Base-by-base conservation (phyloP, 2,113 vertebrate species). In the Chaetops frenatus region DNA sequence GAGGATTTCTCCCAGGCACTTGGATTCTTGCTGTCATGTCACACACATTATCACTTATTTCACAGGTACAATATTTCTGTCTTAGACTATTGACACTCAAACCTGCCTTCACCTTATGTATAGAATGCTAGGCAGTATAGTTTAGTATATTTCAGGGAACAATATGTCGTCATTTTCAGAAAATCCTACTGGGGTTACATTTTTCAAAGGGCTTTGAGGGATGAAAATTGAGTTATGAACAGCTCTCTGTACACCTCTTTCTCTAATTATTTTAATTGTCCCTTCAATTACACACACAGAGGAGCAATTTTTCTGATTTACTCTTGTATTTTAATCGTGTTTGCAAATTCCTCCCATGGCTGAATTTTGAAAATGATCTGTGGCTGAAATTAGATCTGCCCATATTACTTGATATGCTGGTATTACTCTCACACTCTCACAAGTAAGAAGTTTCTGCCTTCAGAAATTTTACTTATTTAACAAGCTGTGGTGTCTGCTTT, bases 261-360 rank as follows among this genome's bases (percentile, higher is more conserved):
- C 44, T 77, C n/a, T 91, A 87, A 91, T 85, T 90, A 90, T 80
- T 85, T 95, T 91, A 91, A 80, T 94, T 66, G 35, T 80, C 27
- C 66, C 50, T 73, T 42, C 42, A 95, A 90, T 93, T 92, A 90
- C 36, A 51, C 35, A 86, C 36, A 61, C 53, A 65, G 62, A 88
- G 35, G 42, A 92, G 17, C 21, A 54, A 38, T 90, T 91, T 80
- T 91, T 73, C 42, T 92, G 62, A 90, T 94, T 86, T 94, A 65
- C 15, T 71, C 31, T 62, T 83, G 7, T 80, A 86, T 83, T 93
- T 94, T 73, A 91, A 81, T 54, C 21, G 7, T 81, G 86, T 66
- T 54, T 94, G 58, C 35, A 93, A 86, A 90, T 87, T 92, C 28
- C 38, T 93, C 31, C 33, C 64, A 45, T 58, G 81, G 31, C 19